A percentile compares a stretch with the other conserved stretches of the same genome.
Evolutionary conservation across 2,888 invertebrate species (phyloP).

Genomic region (Drosophila ustulata): DNA sequence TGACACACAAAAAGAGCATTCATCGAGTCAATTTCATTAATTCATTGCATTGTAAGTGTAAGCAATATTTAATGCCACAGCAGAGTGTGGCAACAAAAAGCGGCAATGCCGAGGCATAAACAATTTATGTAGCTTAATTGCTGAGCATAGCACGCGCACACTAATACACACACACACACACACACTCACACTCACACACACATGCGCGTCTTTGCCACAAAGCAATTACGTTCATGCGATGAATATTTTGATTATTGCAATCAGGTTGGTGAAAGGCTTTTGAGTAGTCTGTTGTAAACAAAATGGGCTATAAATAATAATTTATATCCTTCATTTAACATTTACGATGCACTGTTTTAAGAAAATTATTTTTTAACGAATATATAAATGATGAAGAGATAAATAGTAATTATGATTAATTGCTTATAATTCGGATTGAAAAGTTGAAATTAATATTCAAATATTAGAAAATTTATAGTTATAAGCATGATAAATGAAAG

Average conservation of each 20-base stretch:
- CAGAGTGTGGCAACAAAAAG: slow-evolving; percentile 42
- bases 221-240: slow-evolving; percentile 39
- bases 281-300: not conserved
- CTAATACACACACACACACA: not conserved
- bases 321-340: not conserved
- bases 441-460: too few species aligned
- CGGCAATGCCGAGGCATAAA: slow-evolving; percentile 41
- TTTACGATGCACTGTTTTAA: not conserved
- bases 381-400: not conserved
- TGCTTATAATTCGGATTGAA: not conserved
- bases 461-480: too few species aligned
- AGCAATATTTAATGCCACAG: slow-evolving; percentile 65
- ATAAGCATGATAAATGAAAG: too few species aligned
- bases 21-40: slow-evolving; percentile 63
- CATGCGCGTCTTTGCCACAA: not conserved
- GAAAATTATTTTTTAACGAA: not conserved
- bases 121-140: slow-evolving; percentile 55
- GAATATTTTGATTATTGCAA: slow-evolving; percentile 9
- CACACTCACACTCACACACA: slow-evolving; percentile 1
- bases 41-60: slow-evolving; percentile 51
- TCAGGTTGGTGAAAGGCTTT: not conserved
- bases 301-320: not conserved
- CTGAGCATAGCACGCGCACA: slow-evolving; percentile 45
- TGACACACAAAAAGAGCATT: slow-evolving; percentile 63
- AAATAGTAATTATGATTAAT: not conserved